Percentiles rank a stretch among this genome's conserved stretches.
Conservation (phyloP, 1,140 invertebrate species). For the Hylyphantes graminicola region DNA sequence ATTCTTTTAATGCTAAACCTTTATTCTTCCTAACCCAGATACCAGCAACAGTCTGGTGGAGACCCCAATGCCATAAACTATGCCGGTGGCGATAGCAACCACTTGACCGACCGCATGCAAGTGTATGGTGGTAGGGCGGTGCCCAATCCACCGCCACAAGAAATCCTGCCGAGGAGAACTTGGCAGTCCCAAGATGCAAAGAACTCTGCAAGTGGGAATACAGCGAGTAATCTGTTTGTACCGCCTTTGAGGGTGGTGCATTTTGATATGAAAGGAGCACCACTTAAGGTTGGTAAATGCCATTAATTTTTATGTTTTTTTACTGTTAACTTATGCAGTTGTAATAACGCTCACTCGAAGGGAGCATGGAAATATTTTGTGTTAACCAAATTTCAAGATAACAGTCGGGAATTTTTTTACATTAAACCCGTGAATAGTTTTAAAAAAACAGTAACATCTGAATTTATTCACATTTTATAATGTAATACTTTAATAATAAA, state of each 20-base stretch:
- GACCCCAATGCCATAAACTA: conserved; percentile 37
- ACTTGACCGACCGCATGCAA: neutral
- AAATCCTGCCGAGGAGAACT: conserved; percentile 17
- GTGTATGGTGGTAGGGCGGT: conserved; percentile 24
- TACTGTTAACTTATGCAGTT: too few relatives aligned
- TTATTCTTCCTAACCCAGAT: neutral
- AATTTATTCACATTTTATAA: too few relatives aligned
- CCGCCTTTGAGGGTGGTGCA: conserved; percentile 73
- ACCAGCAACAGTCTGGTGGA: conserved; percentile 19
- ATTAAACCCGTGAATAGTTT: too few relatives aligned
- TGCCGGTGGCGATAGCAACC: conserved; percentile 10
- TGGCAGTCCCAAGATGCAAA: conserved; percentile 35
- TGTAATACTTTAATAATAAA: too few relatives aligned
- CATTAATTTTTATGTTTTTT: too few relatives aligned
- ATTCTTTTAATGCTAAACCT: neutral
- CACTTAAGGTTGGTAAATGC: conserved; percentile 72
- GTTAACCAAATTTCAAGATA: too few relatives aligned
- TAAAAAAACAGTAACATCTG: too few relatives aligned
- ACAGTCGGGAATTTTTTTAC: too few relatives aligned
- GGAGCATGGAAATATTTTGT: too few relatives aligned
- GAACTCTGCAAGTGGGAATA: conserved; percentile 16
- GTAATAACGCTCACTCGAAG: too few relatives aligned
- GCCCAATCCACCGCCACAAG: conserved; percentile 10
- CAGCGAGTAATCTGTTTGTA: conserved; percentile 42
- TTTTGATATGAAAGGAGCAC: conserved; percentile 81